Base-by-base conservation (phyloP, 1,140 invertebrate species). In the Drosophila baimaii region DNA sequence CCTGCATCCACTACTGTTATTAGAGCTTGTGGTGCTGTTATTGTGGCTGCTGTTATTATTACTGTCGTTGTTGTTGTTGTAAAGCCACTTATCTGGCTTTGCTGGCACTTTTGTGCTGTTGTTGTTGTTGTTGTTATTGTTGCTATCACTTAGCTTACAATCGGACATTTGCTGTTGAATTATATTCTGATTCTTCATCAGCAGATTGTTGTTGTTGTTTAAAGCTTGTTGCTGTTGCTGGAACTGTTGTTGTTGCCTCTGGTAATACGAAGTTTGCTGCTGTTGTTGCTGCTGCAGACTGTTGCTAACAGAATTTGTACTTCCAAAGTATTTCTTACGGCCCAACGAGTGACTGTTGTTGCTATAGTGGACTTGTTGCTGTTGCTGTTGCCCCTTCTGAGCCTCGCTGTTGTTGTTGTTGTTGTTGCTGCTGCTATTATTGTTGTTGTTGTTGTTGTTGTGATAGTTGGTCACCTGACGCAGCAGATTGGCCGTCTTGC, bases 131-230 rank as follows among this genome's bases (percentile, higher is more conserved):
- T 35, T 81, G 46, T 70, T 82, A 31, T 62, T 89, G 44, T 73
- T 84, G 39, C 33, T 76, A 43, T 64, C 68, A 33, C 33, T 77
- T 5, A 47, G n/a, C 29, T 79, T 82, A 65, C 63, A 39, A 49
- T 71, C 68, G 4, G 49, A 46, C 8, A 76, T 27, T 51, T 51
- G 47, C 17, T 65, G 63, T 2, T 75, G 61, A 8, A 52, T 39
- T n/a, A 79, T 59, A 35, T 86, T 86, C 69, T 86, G 78, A 70
- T 86, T 86, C 39, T 86, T 86, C 25, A 69, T 79, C 19, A 75
- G 6, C 29, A 58, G 31, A 64, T 78, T 90, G 27, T 90, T 90
- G 49, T 89, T 88, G 35, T 74, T 73, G 62, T 29, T 71, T n/a
- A n/a, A n/a, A n/a, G n/a, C n/a, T 25, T 54, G 29, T 37, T 62